A percentile compares a stretch with the other conserved stretches of the same genome.
Evolutionary conservation across 1,140 invertebrate species (phyloP).

Genomic region (Paralvinella palmiformis): DNA sequence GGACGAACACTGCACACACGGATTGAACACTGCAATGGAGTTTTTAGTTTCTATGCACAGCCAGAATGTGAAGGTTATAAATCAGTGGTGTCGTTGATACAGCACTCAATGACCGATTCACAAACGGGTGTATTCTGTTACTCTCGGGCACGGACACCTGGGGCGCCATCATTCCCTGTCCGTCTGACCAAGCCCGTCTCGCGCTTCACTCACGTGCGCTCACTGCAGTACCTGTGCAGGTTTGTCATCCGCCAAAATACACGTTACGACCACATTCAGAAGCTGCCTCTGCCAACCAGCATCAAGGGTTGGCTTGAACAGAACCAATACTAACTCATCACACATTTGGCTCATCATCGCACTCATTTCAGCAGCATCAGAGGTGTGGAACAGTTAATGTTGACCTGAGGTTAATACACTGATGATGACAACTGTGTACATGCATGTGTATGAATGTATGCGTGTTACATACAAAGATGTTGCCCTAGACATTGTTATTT

Average conservation of each 20-base stretch:
- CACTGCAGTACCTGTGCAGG: slow-evolving; percentile 68
- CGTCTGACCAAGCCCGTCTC: slow-evolving; percentile 71
- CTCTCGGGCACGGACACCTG: slow-evolving; percentile 60
- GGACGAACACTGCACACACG: slow-evolving; percentile 66
- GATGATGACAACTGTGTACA: too few relatives aligned
- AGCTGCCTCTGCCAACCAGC: slow-evolving; percentile 63
- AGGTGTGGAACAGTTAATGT: too few relatives aligned
- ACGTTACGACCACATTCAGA: slow-evolving; percentile 64
- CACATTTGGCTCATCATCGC: too few relatives aligned
- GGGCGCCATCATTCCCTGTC: slow-evolving; percentile 64
- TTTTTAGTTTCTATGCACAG: slow-evolving; percentile 63
- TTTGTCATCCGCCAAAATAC: slow-evolving; percentile 71
- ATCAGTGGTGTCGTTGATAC: slow-evolving; percentile 64
- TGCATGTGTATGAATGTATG: too few relatives aligned
- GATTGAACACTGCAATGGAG: slow-evolving; percentile 63
- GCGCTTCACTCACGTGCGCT: slow-evolving; percentile 66
- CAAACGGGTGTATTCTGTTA: slow-evolving; percentile 68
- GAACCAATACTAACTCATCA: slow-evolving; percentile 42
- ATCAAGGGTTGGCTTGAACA: slow-evolving; percentile 58
- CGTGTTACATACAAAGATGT: too few relatives aligned
- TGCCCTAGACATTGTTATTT: too few relatives aligned
- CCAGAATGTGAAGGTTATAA: slow-evolving; percentile 61
- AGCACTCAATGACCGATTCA: slow-evolving; percentile 64
- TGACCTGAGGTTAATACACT: too few relatives aligned
- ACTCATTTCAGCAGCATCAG: too few relatives aligned